These are phyloP conservation scores for Mythimna loreyi DNA, from an alignment of 2,888 invertebrate genomes.

Conservation along the genomic window DNA sequence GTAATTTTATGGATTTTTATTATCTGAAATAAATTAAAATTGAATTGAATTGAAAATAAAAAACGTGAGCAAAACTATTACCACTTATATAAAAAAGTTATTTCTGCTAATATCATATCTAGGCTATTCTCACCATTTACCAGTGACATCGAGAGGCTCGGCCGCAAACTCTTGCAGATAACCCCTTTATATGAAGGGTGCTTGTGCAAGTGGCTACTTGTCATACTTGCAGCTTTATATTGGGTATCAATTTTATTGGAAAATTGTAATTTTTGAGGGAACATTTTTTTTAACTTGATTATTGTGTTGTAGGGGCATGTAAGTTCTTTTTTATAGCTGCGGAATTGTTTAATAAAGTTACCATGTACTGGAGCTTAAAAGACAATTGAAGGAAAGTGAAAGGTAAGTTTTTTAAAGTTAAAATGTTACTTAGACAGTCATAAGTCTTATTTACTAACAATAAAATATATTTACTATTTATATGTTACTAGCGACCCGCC, in stretches of 20 bases:
- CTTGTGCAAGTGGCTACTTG: conserved; percentile 64
- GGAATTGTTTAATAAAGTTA: no score
- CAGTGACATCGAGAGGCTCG: conserved; percentile 66
- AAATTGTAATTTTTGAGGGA: neutral
- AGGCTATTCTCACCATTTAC: conserved; percentile 53
- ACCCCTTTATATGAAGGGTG: conserved; percentile 77
- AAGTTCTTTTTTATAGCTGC: neutral
- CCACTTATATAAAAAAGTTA: neutral
- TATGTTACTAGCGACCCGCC: no score
- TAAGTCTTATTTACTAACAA: no score
- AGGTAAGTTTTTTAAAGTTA: no score
- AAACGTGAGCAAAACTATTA: neutral
- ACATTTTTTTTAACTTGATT: neutral
- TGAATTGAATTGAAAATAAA: no score
- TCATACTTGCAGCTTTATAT: conserved; percentile 52
- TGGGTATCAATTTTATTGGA: conserved; percentile 66
- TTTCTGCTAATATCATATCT: conserved; percentile 38
- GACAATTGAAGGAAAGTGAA: no score
- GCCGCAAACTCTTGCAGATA: conserved; percentile 67
- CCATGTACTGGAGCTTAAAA: no score
- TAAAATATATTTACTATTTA: no score
- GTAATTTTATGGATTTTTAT: no score
- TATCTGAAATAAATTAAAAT: no score
- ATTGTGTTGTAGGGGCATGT: neutral
- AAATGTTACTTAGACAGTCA: no score